phyloP scores from a whole-genome alignment of 1,140 invertebrate species.

The Vanessa atalanta region DNA sequence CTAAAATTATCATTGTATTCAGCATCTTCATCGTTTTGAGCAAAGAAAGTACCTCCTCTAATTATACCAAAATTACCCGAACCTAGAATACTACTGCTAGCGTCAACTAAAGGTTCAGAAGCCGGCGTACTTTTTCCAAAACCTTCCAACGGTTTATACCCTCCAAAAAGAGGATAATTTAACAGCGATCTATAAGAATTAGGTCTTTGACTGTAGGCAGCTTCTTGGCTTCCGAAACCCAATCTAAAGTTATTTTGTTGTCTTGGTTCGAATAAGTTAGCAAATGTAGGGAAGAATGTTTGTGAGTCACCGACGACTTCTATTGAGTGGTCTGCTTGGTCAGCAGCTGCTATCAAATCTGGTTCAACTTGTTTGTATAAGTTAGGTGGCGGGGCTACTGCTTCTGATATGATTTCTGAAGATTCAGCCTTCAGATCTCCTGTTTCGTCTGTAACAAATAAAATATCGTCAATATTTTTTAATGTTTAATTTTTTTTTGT shows the following conservation, averaged over 20 bases:
- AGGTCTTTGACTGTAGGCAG: slow-evolving; percentile 77
- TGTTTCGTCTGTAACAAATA: slow-evolving; percentile 66
- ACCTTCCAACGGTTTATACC: slow-evolving; percentile 66
- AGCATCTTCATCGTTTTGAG: slow-evolving; percentile 79
- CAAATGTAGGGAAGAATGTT: slow-evolving; percentile 77
- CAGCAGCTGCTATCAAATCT: slow-evolving; percentile 50
- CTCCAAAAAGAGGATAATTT: slow-evolving; percentile 75
- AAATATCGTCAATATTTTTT: background rate
- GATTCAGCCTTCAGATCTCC: slow-evolving; percentile 70
- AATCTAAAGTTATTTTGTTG: slow-evolving; percentile 69
- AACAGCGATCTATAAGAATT: slow-evolving; percentile 75
- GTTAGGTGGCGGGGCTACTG: slow-evolving; percentile 58
- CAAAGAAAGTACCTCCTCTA: slow-evolving; percentile 92
- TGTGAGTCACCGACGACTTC: slow-evolving; percentile 74
- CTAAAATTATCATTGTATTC: slow-evolving; percentile 71
- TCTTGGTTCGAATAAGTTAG: slow-evolving; percentile 75
- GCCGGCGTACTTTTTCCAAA: slow-evolving; percentile 64
- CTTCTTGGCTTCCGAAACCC: slow-evolving; percentile 73
- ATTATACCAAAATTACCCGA: slow-evolving; percentile 95
- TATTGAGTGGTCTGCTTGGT: slow-evolving; percentile 69
- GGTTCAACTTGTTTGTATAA: slow-evolving; percentile 41
- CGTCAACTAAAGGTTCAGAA: slow-evolving; percentile 68
- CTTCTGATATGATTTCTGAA: slow-evolving; percentile 73
- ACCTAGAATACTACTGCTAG: slow-evolving; percentile 83
- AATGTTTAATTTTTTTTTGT: no score